Evolutionary conservation across 2,797 vertebrate species (phyloP).

Genomic region (Eulemur rubriventer): DNA sequence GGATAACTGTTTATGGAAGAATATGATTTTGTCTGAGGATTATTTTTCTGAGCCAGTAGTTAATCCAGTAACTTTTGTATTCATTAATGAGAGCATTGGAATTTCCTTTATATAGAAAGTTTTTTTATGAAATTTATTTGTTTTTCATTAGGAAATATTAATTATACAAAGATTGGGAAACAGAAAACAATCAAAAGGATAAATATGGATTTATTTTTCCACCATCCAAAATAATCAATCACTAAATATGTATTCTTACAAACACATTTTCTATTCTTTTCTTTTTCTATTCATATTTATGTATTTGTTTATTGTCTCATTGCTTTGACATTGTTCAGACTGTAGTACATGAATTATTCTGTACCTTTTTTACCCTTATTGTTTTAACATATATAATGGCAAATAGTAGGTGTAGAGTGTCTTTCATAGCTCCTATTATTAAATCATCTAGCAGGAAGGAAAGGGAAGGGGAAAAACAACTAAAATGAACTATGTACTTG

Average conservation of each 20-base stretch:
- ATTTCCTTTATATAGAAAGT: conserved; percentile 16
- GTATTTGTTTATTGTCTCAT: background rate
- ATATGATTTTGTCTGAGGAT: background rate
- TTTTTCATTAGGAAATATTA: conserved; percentile 62
- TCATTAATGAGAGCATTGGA: conserved; percentile 32
- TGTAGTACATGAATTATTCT: background rate
- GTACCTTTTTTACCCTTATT: background rate
- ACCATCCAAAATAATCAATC: background rate
- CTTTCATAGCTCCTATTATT: background rate
- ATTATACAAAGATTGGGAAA: conserved; percentile 17
- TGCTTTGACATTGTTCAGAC: background rate
- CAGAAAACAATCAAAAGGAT: background rate
- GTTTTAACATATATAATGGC: background rate
- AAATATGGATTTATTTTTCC: conserved; percentile 9
- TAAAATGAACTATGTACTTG: background rate
- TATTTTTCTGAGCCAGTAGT: conserved; percentile 38
- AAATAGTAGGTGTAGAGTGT: background rate
- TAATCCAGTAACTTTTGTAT: background rate
- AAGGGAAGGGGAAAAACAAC: background rate
- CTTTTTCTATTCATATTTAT: background rate
- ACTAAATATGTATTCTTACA: background rate
- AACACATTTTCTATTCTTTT: background rate
- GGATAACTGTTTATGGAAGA: background rate
- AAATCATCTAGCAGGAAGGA: background rate
- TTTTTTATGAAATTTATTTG: conserved; percentile 35